A percentile compares a stretch with the other conserved stretches of the same genome.
Conservation (phyloP, 1,140 invertebrate species). For the Cotesia vestalis region DNA sequence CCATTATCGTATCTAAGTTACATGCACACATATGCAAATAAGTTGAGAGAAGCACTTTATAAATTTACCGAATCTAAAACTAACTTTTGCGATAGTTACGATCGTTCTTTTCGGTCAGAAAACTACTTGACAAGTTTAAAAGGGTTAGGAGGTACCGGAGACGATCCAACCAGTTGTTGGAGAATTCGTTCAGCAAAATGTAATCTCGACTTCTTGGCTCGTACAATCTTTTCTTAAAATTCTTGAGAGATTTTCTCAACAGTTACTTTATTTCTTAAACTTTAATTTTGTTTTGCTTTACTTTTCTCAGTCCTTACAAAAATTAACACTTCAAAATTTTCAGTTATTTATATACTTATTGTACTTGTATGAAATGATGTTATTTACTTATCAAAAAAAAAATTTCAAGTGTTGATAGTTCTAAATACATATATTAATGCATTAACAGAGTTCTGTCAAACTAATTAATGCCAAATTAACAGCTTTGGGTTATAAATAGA, state of each 20-base stretch:
- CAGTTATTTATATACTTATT: too few species aligned
- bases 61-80: neutral
- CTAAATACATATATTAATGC: too few species aligned
- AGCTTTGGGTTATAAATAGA: too few species aligned
- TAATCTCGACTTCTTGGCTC: slow-evolving; percentile 16
- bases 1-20: neutral
- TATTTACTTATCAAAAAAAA: too few species aligned
- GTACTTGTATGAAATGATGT: too few species aligned
- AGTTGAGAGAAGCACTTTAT: too few species aligned
- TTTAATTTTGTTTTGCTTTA: too few species aligned
- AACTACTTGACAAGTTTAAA: slow-evolving; percentile 9
- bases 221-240: neutral
- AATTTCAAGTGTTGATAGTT: too few species aligned
- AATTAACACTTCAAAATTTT: too few species aligned
- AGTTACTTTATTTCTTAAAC: neutral
- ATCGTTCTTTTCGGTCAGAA: neutral
- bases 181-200: slow-evolving; percentile 16
- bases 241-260: neutral
- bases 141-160: neutral
- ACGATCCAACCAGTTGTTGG: neutral
- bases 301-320: too few species aligned
- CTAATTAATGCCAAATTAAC: too few species aligned
- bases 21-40: neutral
- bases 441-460: too few species aligned
- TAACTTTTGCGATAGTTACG: neutral